Conservation (phyloP, 2,113 vertebrate genomes). For the Mormoops blainvillei region DNA sequence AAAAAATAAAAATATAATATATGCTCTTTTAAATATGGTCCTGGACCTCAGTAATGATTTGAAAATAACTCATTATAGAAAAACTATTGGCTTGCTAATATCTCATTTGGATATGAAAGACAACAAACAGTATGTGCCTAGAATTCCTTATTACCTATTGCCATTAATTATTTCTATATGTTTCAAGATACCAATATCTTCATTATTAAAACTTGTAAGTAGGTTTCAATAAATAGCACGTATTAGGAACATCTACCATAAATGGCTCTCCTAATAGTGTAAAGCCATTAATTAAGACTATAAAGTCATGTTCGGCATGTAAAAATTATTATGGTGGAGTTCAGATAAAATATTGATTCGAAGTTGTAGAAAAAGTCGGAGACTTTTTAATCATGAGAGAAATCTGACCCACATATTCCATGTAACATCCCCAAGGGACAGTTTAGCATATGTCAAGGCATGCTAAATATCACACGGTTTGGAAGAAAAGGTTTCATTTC, state of each 20-base stretch:
- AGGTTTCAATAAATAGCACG: neutral
- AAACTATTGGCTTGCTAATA: neutral
- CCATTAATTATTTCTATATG: neutral
- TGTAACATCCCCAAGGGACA: neutral
- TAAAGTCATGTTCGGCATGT: neutral
- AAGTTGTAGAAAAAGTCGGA: neutral
- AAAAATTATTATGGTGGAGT: neutral
- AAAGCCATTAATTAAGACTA: constrained; percentile 1
- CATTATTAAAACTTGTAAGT: neutral
- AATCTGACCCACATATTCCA: constrained; percentile 34
- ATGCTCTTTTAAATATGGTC: neutral
- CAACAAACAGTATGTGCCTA: neutral
- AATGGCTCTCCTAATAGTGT: neutral
- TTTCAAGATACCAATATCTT: neutral
- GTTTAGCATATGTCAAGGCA: constrained; percentile 40
- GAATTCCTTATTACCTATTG: neutral
- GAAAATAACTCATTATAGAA: constrained; percentile 1
- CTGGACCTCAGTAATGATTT: neutral
- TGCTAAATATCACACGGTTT: constrained; percentile 15
- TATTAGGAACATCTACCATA: neutral
- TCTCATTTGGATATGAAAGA: neutral
- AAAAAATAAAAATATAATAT: neutral
- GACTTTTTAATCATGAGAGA: neutral
- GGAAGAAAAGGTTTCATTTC: constrained; percentile 48
- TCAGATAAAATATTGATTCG: neutral